These are phyloP conservation scores for Pantherophis guttatus DNA, from an alignment of 2,113 vertebrate genomes.

Conservation along the genomic window DNA sequence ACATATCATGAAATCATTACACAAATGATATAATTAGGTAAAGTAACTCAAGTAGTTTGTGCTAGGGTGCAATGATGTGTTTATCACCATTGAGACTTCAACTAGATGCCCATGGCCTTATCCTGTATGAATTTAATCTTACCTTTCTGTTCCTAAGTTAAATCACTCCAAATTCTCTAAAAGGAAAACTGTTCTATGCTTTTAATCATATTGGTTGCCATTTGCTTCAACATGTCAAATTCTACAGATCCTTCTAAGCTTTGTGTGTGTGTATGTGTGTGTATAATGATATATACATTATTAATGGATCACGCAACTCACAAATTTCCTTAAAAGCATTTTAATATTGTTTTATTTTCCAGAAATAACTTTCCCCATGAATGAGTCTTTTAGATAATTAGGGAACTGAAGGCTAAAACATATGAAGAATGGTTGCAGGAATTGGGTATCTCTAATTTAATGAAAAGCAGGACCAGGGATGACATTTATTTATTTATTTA, in stretches of 20 bases:
- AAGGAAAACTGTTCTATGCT: neutral
- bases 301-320: neutral
- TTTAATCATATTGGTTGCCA: neutral
- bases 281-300: neutral
- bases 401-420: neutral
- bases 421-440: neutral
- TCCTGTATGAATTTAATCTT: neutral
- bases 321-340: neutral
- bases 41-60: neutral
- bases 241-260: neutral
- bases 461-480: neutral
- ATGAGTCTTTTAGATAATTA: neutral
- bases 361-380: neutral
- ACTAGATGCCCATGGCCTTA: neutral
- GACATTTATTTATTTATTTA: neutral
- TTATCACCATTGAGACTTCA: neutral
- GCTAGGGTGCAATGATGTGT: neutral
- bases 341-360: neutral
- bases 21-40: neutral
- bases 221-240: neutral
- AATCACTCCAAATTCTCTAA: neutral
- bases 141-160: neutral
- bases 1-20: neutral
- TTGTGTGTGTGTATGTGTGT: no score
- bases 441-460: neutral